Evolutionary conservation across 35 echinoderm and acorn worm species (phyloP).

Genomic region (Eucidaris tribuloides): DNA sequence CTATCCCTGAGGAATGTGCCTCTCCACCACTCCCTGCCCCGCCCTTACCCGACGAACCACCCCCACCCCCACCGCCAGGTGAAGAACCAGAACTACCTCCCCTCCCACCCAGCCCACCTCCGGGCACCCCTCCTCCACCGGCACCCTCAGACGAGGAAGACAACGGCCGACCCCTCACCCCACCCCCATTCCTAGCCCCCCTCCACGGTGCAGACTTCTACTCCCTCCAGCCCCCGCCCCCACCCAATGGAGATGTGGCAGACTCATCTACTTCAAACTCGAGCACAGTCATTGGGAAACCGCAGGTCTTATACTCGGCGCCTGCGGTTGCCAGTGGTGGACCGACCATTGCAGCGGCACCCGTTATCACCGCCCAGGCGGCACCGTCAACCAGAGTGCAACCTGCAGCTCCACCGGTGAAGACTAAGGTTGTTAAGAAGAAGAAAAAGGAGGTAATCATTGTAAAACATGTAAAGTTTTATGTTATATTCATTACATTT

Average conservation of each 20-base stretch:
- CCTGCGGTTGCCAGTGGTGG: neutral
- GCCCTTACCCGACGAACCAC: constrained; percentile 47
- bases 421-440: constrained; percentile 41
- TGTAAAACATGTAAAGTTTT: neutral
- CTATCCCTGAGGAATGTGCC: constrained; percentile 6
- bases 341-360: constrained; percentile 29
- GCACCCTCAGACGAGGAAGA: constrained; percentile 34
- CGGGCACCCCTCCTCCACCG: constrained; percentile 47
- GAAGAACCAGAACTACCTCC: constrained; percentile 61
- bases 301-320: constrained; percentile 53
- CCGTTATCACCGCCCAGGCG: constrained; percentile 21
- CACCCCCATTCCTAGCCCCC: constrained; percentile 33
- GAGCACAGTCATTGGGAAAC: constrained; percentile 67
- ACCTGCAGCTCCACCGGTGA: neutral
- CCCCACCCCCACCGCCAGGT: constrained; percentile 75
- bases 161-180: constrained; percentile 25
- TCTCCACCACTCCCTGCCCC: constrained; percentile 41
- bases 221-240: neutral
- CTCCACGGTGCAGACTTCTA: neutral
- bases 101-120: constrained; percentile 66
- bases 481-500: neutral
- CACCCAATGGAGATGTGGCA: neutral
- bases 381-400: constrained; percentile 7
- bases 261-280: neutral
- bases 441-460: constrained; percentile 65